Evolutionary conservation across 2,113 vertebrate genomes (phyloP), one percentile per base, ranked within the genome.

Genomic region (Empidonax traillii): DNA sequence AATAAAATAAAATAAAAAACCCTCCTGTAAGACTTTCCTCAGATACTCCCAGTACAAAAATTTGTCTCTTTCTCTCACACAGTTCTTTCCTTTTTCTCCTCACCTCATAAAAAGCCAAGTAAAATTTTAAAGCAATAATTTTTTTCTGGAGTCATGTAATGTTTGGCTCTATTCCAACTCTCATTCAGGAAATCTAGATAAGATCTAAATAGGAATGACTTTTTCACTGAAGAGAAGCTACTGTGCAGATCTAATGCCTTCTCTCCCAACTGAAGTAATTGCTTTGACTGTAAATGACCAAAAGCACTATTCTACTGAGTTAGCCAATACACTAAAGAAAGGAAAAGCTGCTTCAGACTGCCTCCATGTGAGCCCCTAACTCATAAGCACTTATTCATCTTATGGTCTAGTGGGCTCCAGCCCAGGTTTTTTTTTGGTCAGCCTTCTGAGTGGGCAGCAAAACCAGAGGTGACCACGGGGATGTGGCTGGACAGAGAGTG

Each of bases 201-300:
- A 82, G 65, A 91, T 90, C 87, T 91, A 93, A 88, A 95, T 37
- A 75, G 63, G 44, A 93, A 68, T 4, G 83, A 59, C 35, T 72
- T 90, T 92, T 96, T 86, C 3, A 7, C n/a, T 93, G 67, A 90
- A 95, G 83, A 90, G 76, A 96, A 89, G 82, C 90, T 96, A 95
- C 93, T 75, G 68, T 83, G 59, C n/a, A 86, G 44, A 55, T 85
- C 63, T 81, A 91, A 85, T 49, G 35, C 53, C 43, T 90, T 92
- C 51, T 74, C 37, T 93, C 55, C 61, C 67, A 87, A 90, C 81
- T 63, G 31, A 93, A 90, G 46, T 75, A 94, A 90, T 68, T 73
- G 67, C 31, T 91, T 90, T 7, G 6, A 91, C 62, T 84, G 63
- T 41, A 92, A 91, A 77, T 92, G 47, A 91, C 68, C 76, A 85